phyloP scores from a whole-genome alignment of 2,888 invertebrate species.

The Meteorus colon region DNA sequence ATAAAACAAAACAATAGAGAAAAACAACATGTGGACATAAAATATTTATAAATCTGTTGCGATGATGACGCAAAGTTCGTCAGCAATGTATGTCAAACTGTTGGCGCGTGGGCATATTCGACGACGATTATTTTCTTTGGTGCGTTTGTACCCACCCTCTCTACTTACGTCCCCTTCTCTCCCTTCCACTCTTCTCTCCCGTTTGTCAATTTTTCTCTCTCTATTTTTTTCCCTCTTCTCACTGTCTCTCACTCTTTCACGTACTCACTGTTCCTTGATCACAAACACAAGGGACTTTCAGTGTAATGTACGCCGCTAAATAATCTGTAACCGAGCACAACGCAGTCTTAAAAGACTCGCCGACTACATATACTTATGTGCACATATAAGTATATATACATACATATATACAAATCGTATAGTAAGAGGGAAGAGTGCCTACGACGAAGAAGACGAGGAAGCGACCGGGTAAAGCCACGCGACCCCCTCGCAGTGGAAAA shows the following conservation, averaged over 20 bases:
- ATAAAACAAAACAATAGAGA: neutral
- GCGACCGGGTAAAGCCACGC: conserved; percentile 10
- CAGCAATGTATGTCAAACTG: conserved; percentile 36
- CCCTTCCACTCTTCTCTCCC: neutral
- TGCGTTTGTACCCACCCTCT: conserved; percentile 40
- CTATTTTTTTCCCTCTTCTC: neutral
- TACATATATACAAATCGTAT: neutral
- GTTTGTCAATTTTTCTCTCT: neutral
- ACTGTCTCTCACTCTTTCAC: neutral
- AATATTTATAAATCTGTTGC: conserved; percentile 18
- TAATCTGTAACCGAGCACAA: conserved; percentile 44
- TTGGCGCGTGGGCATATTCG: conserved; percentile 37
- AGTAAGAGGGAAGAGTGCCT: conserved; percentile 13
- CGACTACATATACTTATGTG: neutral
- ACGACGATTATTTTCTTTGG: conserved; percentile 38
- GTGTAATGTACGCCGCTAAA: conserved; percentile 44
- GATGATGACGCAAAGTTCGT: conserved; percentile 25
- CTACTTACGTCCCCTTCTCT: neutral
- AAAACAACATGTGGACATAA: neutral
- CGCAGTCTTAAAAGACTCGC: conserved; percentile 21
- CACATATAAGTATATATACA: neutral
- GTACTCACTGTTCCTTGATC: neutral
- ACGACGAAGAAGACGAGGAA: conserved; percentile 11
- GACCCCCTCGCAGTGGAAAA: conserved; percentile 52
- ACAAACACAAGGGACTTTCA: neutral